phyloP scores from a whole-genome alignment of 1,140 invertebrate genomes.

The Drosophila miranda region DNA sequence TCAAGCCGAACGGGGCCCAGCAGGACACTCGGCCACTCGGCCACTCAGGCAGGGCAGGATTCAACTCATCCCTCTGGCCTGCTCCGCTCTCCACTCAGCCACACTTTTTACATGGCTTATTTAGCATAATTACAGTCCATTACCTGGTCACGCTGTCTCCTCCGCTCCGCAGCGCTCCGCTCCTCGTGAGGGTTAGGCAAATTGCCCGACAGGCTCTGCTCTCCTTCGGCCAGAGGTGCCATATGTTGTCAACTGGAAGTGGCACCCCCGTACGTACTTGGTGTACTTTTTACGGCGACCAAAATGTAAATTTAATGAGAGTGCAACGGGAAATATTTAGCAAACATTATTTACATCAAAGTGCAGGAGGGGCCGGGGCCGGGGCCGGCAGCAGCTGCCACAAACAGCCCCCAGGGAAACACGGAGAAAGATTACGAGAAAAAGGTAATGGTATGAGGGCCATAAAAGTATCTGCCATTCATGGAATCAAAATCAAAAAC shows the following conservation, averaged over 20 bases:
- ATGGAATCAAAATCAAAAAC: too few species aligned
- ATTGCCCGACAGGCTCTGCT: slow-evolving; percentile 26
- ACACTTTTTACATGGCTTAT: slow-evolving; percentile 72
- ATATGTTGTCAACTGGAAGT: slow-evolving; percentile 73
- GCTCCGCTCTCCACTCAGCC: slow-evolving; percentile 14
- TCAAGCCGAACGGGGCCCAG: slow-evolving; percentile 13
- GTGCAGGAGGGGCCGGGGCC: background rate
- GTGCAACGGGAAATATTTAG: slow-evolving; percentile 62
- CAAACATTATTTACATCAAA: slow-evolving; percentile 76
- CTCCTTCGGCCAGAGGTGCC: slow-evolving; percentile 51
- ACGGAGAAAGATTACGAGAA: slow-evolving; percentile 2
- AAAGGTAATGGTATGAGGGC: slow-evolving; percentile 15
- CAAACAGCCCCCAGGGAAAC: slow-evolving; percentile 31
- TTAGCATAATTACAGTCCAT: slow-evolving; percentile 80
- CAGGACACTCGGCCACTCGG: slow-evolving; percentile 24
- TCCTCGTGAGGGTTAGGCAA: slow-evolving; percentile 7
- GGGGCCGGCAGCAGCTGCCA: slow-evolving; percentile 44
- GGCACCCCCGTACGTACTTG: slow-evolving; percentile 22
- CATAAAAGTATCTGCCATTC: background rate
- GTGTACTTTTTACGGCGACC: slow-evolving; percentile 21
- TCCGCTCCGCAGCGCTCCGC: background rate
- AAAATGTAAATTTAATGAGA: slow-evolving; percentile 78
- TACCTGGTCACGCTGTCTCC: slow-evolving; percentile 70
- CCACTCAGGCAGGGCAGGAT: slow-evolving; percentile 17
- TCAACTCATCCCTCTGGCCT: slow-evolving; percentile 1